Base-by-base conservation (phyloP, 2,113 vertebrate genomes). In the Oplegnathus fasciatus region DNA sequence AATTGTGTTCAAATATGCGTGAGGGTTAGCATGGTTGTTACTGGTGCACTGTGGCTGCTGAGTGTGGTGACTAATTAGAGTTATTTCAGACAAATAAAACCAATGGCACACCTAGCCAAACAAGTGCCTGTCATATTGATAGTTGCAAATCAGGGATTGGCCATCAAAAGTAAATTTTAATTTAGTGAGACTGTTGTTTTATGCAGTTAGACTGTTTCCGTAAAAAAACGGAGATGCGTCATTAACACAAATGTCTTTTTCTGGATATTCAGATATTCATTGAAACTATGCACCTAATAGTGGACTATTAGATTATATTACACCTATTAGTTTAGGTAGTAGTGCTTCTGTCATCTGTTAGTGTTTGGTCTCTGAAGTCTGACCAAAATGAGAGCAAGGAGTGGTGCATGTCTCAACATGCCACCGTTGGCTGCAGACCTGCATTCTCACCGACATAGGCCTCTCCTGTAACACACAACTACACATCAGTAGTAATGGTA, bases 331-430 rank as follows among this genome's bases (percentile, higher is more conserved):
- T 60, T 62, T 2, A 61, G 70, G 26, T 9, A 8, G 14, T 20
- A 7, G 11, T 66, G 1, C 37, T 66, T 54, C 46, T 64, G 44
- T 54, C 5, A 5, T 34, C 24, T 48, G 18, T 37, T 37, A 48
- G 30, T 48, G 64, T 68, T 58, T 54, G 15, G 13, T 65, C 20
- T 55, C 57, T 58, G 24, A 72, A 50, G 54, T 74, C 77, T 64
- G 78, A 42, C 20, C 62, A 57, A 61, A 76, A 68, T 68, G 42
- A 58, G 52, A 75, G 65, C 1, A 5, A 75, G 32, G 55, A 84
- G 20, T 2, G 0, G 68, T 54, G 26, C 87, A 44, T 83, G 88
- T 58, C 58, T 88, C 4, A 75, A 60, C 86, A 46, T 83, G 88
- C 26, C 32, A 30, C 52, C 2, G n/a, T 54, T 26, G 73, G 42